Evolutionary conservation across 2,888 invertebrate species (phyloP).

Genomic region (Drosophila aldrichi): DNA sequence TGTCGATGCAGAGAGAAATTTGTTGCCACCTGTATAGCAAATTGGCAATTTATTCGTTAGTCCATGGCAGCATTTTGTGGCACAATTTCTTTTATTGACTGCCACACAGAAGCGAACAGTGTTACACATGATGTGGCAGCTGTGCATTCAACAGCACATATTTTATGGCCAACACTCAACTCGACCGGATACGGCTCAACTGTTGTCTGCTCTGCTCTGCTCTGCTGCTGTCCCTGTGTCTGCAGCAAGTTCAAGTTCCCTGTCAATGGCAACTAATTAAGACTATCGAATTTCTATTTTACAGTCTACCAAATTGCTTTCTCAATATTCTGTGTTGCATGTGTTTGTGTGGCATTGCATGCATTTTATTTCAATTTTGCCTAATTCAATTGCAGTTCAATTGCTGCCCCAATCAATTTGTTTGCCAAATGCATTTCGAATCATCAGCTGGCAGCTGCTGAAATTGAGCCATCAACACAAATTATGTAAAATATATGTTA

Average conservation of each 20-base stretch:
- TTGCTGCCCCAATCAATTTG: constrained; percentile 14
- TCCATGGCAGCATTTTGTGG: constrained; percentile 39
- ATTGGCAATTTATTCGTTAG: constrained; percentile 72
- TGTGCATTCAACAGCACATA: constrained; percentile 28
- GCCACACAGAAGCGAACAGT: constrained; percentile 49
- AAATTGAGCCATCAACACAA: constrained; percentile 12
- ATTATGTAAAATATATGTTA: constrained; percentile 3
- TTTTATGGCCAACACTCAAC: constrained; percentile 35
- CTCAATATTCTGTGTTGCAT: background rate
- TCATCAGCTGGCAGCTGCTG: constrained; percentile 4
- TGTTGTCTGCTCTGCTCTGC: background rate
- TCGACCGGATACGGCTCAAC: background rate
- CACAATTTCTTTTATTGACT: constrained; percentile 53
- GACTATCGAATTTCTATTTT: constrained; percentile 37
- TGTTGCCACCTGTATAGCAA: constrained; percentile 38
- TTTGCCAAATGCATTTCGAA: constrained; percentile 14
- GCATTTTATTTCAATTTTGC: constrained; percentile 32
- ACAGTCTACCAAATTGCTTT: constrained; percentile 12
- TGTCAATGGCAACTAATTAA: constrained; percentile 46
- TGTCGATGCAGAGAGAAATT: constrained; percentile 39
- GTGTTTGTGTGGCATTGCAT: constrained; percentile 13
- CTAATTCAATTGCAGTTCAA: constrained; percentile 27
- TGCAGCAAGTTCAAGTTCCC: constrained; percentile 6
- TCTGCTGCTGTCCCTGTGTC: background rate
- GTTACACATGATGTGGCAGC: constrained; percentile 55